These are phyloP conservation scores for Phthorimaea operculella DNA, from an alignment of 1,140 invertebrate species.

Conservation along the genomic window DNA sequence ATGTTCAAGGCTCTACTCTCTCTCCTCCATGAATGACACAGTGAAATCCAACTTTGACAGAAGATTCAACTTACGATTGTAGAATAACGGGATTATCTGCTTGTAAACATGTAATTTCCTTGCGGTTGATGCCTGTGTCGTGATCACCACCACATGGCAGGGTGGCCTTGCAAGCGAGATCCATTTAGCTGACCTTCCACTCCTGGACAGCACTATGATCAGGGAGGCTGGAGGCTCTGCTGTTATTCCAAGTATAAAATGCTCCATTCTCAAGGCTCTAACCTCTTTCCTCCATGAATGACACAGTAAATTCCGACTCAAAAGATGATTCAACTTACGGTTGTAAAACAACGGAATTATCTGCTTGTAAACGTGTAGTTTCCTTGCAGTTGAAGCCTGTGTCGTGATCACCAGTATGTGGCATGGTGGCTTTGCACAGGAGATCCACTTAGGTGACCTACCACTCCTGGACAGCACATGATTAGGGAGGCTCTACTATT, in stretches of 20 bases:
- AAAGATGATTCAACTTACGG: constrained; percentile 7
- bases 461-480: constrained; percentile 15
- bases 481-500: too few species aligned
- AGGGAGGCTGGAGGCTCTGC: too few species aligned
- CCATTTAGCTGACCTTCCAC: constrained; percentile 15
- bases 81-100: constrained; percentile 20
- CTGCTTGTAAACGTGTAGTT: constrained; percentile 21
- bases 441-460: constrained; percentile 13
- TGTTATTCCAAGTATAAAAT: too few species aligned
- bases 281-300: too few species aligned
- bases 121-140: constrained; percentile 9
- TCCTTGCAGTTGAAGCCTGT: constrained; percentile 8
- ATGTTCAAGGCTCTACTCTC: too few species aligned
- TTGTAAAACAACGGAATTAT: constrained; percentile 19
- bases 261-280: too few species aligned
- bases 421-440: constrained; percentile 16
- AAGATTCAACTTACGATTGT: constrained; percentile 16
- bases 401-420: constrained; percentile 17
- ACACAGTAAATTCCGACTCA: too few species aligned
- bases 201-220: constrained; percentile 18
- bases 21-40: too few species aligned
- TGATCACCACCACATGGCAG: constrained; percentile 18
- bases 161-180: constrained; percentile 14
- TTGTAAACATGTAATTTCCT: constrained; percentile 20
- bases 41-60: too few species aligned